Base-by-base conservation (phyloP, 2,888 invertebrate species). In the Apamea sordens region DNA sequence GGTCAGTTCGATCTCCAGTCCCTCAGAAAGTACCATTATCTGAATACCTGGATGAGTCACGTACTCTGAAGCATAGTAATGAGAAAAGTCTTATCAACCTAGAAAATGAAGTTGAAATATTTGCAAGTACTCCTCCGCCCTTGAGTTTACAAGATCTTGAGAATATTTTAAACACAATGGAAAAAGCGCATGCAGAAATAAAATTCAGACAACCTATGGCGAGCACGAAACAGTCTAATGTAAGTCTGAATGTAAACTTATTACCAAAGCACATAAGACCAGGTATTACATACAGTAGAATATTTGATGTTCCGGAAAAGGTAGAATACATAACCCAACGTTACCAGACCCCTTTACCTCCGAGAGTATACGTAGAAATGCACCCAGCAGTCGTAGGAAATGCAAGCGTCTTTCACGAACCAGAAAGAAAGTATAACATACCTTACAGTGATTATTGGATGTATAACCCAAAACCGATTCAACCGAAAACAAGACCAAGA, bases 1-100 rank as follows among this genome's bases (percentile, higher is more conserved):
- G 96, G 86, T 95, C 93, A 73, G 93, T 95, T 2, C 93, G 96
- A 85, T 96, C 96, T 18, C 95, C 95, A 4, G 82, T 94, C 7
- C 28, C 11, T 76, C 77, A 91, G 79, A 79, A 67, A 36, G n/a
- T 36, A 69, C 32, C 18, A 59, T 28, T 71, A 32, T 82, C 8
- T 8, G 85, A 87, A 59, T 82, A 89, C n/a, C 78, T 87, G 64
- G 80, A 92, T 50, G 84, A 91, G 86, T 84, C 90, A 71, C 89
- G 92, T 10, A 85, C 90, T 78, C 78, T 91, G 1, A 92, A 90
- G 78, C 91, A 90, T 41, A 94, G 93, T 77, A 93, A 94, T 79
- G 95, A 96, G 88, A 86, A 93, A 80, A 70, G 47, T 36, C 91
- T 96, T 67, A 92, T 92, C 44, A 93, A 94, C 80, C 91, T 97